A percentile compares a stretch with the other conserved stretches of the same genome.
These are phyloP conservation scores for Xestia c-nigrum DNA, from an alignment of 2,888 invertebrate genomes.

Conservation along the genomic window DNA sequence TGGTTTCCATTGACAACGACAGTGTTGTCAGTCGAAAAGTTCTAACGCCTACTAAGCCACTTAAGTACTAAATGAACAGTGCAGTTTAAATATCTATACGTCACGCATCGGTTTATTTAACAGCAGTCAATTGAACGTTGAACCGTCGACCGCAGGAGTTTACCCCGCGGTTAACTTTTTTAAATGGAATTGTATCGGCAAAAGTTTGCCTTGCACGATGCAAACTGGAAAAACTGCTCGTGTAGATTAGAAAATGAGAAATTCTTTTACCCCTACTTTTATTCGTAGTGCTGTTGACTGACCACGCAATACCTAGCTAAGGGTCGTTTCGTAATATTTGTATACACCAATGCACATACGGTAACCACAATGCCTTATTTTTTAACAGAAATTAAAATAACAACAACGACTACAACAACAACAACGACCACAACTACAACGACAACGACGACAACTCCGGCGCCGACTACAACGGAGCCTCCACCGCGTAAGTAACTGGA, in stretches of 20 bases:
- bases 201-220: conserved; percentile 18
- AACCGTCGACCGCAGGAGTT: conserved; percentile 33
- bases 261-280: neutral
- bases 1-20: neutral
- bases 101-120: conserved; percentile 9
- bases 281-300: neutral
- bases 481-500: conserved; percentile 80
- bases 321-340: too few species aligned
- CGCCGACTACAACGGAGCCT: conserved; percentile 82
- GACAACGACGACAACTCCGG: conserved; percentile 81
- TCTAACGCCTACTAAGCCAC: neutral
- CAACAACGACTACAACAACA: conserved; percentile 85
- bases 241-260: neutral
- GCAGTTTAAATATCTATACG: neutral
- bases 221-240: neutral
- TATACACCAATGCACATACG: too few species aligned
- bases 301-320: neutral
- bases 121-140: conserved; percentile 6
- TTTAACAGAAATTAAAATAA: conserved; percentile 86
- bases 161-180: conserved; percentile 39
- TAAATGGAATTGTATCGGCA: conserved; percentile 29
- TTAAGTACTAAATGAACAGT: neutral
- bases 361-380: conserved; percentile 1
- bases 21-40: neutral
- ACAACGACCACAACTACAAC: conserved; percentile 86